Conservation (phyloP, 2,797 vertebrate species). For the Alcedo quadribrachys region DNA sequence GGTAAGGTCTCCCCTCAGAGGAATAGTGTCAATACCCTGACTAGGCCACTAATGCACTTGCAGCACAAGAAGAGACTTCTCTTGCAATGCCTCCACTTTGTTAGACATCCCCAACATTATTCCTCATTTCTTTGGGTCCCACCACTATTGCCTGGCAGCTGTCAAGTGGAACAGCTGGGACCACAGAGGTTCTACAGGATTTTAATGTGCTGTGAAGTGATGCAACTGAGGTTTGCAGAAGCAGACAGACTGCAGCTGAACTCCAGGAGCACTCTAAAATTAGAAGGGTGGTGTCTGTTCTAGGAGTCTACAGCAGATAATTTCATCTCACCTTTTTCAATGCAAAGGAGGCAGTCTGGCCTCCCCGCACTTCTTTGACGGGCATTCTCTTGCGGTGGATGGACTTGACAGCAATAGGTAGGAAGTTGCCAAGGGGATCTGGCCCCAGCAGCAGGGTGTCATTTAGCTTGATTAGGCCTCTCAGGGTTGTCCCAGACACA, state of each 20-base stretch:
- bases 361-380: conserved; percentile 95
- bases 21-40: background rate
- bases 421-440: conserved; percentile 94
- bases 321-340: conserved; percentile 90
- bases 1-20: no score
- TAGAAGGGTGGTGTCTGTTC: background rate
- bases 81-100: background rate
- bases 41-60: background rate
- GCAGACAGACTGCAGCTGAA: background rate
- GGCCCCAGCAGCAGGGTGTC: conserved; percentile 96
- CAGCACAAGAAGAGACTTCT: background rate
- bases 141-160: background rate
- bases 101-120: background rate
- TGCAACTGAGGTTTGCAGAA: background rate
- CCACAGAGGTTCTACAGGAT: background rate
- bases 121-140: background rate
- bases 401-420: conserved; percentile 95
- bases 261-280: background rate
- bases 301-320: background rate
- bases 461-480: conserved; percentile 95
- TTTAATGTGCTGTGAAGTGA: background rate
- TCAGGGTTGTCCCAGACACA: conserved; percentile 95
- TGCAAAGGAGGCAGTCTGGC: conserved; percentile 97
- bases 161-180: background rate
- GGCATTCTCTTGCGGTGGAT: conserved; percentile 99